These are phyloP conservation scores for Drosophila mettleri DNA, from an alignment of 2,888 invertebrate genomes.

Conservation along the genomic window DNA sequence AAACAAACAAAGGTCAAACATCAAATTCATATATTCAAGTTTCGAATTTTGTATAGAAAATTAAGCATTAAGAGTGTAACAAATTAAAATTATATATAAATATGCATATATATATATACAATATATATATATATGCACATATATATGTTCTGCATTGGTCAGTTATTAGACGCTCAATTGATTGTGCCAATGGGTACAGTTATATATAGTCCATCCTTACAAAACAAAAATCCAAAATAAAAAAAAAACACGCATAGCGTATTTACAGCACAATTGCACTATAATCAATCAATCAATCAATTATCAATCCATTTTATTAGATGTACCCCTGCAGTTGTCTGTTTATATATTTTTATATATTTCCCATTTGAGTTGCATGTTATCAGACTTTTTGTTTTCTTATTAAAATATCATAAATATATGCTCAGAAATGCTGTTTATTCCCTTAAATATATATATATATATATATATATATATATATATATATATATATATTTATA, in stretches of 20 bases:
- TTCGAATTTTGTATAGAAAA: conserved; percentile 34
- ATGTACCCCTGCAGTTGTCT: conserved; percentile 21
- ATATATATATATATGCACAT: conserved; percentile 7
- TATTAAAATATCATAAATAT: too few species aligned
- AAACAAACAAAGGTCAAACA: conserved; percentile 63
- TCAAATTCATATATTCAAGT: conserved; percentile 41
- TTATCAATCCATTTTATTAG: background rate
- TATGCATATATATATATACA: conserved; percentile 1
- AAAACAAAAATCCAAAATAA: background rate
- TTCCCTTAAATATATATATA: too few species aligned
- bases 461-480: too few species aligned
- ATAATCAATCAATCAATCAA: background rate
- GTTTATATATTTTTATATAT: background rate
- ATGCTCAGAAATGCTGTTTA: too few species aligned
- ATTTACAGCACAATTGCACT: conserved; percentile 71
- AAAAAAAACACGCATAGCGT: conserved; percentile 74
- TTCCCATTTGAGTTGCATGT: background rate
- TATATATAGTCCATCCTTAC: conserved; percentile 64
- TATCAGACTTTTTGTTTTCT: too few species aligned
- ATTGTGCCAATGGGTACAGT: conserved; percentile 54
- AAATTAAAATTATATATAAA: conserved; percentile 19
- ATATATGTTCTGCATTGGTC: conserved; percentile 3
- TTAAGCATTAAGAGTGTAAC: background rate
- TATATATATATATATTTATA: too few species aligned
- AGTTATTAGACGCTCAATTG: conserved; percentile 18